These are phyloP conservation scores for Poeciliopsis turrubarensis DNA, from an alignment of 2,113 vertebrate genomes.

Conservation along the genomic window DNA sequence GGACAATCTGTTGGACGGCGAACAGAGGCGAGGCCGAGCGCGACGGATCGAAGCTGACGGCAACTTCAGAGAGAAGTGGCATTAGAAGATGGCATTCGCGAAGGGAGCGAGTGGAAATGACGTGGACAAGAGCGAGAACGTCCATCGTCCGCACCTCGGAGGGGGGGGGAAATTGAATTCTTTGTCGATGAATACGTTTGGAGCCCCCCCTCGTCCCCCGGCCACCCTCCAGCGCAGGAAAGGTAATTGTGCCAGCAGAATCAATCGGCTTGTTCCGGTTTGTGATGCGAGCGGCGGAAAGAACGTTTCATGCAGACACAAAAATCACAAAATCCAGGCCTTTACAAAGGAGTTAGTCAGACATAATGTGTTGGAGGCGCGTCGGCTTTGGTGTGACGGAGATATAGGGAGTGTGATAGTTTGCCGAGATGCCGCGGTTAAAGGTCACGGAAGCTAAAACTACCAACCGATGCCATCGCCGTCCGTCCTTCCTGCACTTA, in stretches of 20 bases:
- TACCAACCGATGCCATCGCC: not conserved
- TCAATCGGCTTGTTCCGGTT: slow-evolving; percentile 10
- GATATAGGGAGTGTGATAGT: not conserved
- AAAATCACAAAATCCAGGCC: slow-evolving; percentile 11
- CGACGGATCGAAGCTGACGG: not conserved
- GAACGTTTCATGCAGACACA: slow-evolving; percentile 9
- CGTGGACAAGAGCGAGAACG: not conserved
- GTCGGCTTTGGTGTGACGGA: slow-evolving; percentile 3
- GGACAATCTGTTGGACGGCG: not conserved
- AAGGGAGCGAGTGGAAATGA: slow-evolving; percentile 5
- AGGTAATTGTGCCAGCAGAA: slow-evolving; percentile 14
- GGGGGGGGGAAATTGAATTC: not conserved
- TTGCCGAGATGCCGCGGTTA: not conserved
- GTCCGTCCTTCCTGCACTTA: not conserved
- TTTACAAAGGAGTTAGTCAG: slow-evolving; percentile 6
- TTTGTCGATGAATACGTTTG: not conserved
- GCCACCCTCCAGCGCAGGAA: not conserved
- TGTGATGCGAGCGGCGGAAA: not conserved
- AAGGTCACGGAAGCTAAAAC: not conserved
- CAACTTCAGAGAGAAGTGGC: not conserved
- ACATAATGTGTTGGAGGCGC: slow-evolving; percentile 7
- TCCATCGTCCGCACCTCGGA: not conserved
- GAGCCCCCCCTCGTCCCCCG: no score
- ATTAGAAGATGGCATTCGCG: not conserved
- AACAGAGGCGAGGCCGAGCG: not conserved